A percentile compares a stretch with the other conserved stretches of the same genome.
phyloP scores from a whole-genome alignment of 2,888 invertebrate species.

The Drosophila picticornis region DNA sequence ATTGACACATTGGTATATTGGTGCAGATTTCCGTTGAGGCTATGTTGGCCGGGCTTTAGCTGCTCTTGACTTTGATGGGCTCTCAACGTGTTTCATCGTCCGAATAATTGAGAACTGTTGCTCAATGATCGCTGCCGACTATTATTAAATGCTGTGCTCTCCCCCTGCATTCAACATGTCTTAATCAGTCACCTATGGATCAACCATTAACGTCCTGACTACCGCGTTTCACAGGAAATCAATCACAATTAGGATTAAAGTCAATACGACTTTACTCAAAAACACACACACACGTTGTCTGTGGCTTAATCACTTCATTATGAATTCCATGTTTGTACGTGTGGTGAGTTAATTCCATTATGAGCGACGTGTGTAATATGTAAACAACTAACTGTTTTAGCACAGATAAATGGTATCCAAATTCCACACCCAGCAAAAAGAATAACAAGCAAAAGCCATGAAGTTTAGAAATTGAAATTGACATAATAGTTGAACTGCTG shows the following conservation, averaged over 20 bases:
- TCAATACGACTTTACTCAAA: conserved; percentile 24
- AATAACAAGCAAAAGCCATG: neutral
- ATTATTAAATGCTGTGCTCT: conserved; percentile 35
- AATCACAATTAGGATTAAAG: conserved; percentile 49
- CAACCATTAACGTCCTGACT: neutral
- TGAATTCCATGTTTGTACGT: conserved; percentile 22
- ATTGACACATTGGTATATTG: conserved; percentile 74
- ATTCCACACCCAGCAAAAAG: neutral
- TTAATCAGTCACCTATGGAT: neutral
- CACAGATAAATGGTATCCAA: neutral
- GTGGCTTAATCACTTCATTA: conserved; percentile 31
- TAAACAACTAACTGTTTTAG: conserved; percentile 8
- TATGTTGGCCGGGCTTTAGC: conserved; percentile 19
- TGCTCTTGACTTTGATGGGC: conserved; percentile 49
- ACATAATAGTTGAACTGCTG: neutral
- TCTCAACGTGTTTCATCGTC: conserved; percentile 21
- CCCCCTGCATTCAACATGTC: neutral
- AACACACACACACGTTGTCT: conserved; percentile 5
- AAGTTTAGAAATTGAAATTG: neutral
- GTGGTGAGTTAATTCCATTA: conserved; percentile 30
- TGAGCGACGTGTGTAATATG: neutral
- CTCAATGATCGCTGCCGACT: conserved; percentile 27
- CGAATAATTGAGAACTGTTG: conserved; percentile 38
- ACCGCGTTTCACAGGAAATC: conserved; percentile 23
- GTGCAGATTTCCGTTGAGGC: conserved; percentile 31